Evolutionary conservation across 2,888 invertebrate species (phyloP).

Genomic region (Orthosia gracilis): DNA sequence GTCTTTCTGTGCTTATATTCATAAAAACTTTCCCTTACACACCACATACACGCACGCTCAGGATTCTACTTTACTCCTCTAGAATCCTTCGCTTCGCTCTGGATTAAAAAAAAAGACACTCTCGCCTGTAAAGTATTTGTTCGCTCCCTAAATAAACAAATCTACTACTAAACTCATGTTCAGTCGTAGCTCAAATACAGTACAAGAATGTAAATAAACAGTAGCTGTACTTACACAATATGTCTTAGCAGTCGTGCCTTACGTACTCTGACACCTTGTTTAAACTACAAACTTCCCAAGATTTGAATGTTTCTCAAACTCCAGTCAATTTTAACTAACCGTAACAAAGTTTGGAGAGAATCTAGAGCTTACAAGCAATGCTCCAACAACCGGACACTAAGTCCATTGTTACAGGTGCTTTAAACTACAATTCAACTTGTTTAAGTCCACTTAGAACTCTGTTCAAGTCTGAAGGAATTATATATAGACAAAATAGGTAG

Average conservation of each 20-base stretch:
- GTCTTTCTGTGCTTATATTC: too few relatives aligned
- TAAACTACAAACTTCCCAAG: constrained; percentile 20
- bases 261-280: neutral
- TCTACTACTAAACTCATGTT: too few relatives aligned
- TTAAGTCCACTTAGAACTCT: constrained; percentile 56
- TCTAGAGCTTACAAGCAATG: constrained; percentile 44
- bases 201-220: too few relatives aligned
- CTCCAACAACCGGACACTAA: constrained; percentile 48
- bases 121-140: too few relatives aligned
- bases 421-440: constrained; percentile 58
- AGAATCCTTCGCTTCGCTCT: too few relatives aligned
- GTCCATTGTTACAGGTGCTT: constrained; percentile 57
- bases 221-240: too few relatives aligned
- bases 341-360: constrained; percentile 42
- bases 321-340: constrained; percentile 49
- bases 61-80: too few relatives aligned
- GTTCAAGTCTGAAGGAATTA: constrained; percentile 43
- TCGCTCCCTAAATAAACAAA: too few relatives aligned
- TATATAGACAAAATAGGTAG: constrained; percentile 25
- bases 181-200: too few relatives aligned
- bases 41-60: too few relatives aligned
- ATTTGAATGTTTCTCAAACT: constrained; percentile 44
- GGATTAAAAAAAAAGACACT: too few relatives aligned
- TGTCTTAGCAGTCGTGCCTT: neutral
- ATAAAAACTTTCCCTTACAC: too few relatives aligned